Percentiles rank a stretch among this genome's conserved stretches.
Conservation (phyloP, 2,113 vertebrate species). For the Nymphicus hollandicus region DNA sequence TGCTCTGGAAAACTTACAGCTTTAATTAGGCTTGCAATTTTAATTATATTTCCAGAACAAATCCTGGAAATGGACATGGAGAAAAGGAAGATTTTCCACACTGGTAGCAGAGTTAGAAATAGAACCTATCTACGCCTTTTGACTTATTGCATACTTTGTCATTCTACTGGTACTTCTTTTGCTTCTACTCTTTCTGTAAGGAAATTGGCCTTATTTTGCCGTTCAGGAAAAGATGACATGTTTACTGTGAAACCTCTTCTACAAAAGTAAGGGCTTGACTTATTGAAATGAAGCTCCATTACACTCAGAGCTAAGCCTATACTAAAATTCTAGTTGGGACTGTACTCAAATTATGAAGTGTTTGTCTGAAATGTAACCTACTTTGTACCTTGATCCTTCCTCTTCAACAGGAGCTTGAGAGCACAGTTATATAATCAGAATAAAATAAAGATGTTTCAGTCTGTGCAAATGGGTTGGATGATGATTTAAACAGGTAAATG, state of each 20-base stretch:
- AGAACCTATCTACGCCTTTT: not conserved
- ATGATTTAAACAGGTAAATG: slow-evolving; percentile 13
- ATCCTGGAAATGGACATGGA: not conserved
- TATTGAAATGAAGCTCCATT: not conserved
- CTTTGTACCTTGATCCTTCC: not conserved
- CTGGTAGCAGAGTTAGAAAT: not conserved
- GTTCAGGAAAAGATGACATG: not conserved
- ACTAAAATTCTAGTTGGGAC: not conserved
- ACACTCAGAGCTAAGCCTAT: not conserved
- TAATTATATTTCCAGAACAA: slow-evolving; percentile 27
- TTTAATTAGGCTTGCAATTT: slow-evolving; percentile 14
- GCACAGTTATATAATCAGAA: not conserved
- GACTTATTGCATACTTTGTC: not conserved
- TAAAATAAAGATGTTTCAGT: not conserved
- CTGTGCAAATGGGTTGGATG: not conserved
- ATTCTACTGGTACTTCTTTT: not conserved
- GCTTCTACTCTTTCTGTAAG: not conserved
- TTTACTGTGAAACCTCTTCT: not conserved
- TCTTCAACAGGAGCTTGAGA: not conserved
- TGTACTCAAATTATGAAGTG: not conserved
- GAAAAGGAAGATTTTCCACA: not conserved
- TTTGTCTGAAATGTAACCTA: not conserved
- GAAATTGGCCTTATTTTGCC: not conserved
- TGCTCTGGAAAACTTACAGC: not conserved
- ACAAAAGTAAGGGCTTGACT: not conserved